Evolutionary conservation across 2,797 vertebrate species (phyloP), one percentile per base, ranked within the genome.

Genomic region (Otolemur crassicaudatus): DNA sequence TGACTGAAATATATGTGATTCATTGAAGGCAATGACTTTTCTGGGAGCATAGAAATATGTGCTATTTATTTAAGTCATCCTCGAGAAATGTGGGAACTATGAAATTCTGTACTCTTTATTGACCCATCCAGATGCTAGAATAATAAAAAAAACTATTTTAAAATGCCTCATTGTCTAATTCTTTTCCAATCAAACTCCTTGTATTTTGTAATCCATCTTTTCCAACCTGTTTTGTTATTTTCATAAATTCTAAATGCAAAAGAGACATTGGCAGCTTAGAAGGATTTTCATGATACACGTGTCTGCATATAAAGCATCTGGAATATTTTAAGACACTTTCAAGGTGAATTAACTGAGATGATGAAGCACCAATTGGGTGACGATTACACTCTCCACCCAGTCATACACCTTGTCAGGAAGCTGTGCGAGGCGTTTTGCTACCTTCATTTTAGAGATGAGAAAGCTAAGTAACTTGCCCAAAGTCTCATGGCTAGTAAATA

Each of bases 241-340:
- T 58, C 17, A 58, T 89, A 67, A 93, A 94, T 19, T 58, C 27
- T 69, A 84, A 72, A 63, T 77, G 13, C 22, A 87, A 87, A 31
- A 95, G 49, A 94, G 49, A 65, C n/a, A 87, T 8, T 17, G 7
- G 46, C 72, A 22, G 46, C 27, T 80, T 83, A 83, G 49, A 43
- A 49, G 65, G 37, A 82, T 56, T 82, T 91, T 83, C 10, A 75
- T 65, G 14, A 2, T 80, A 84, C 86, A 43, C 27, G 20, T 25
- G 1, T 65, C 3, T 3, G 2, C 76, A 4, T 5, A 85, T 37
- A 46, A 89, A 65, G 13, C 40, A 75, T 29, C 27, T 34, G 2
- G 3, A 88, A 91, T 72, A 53, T 81, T 69, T 56, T 94, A 69
- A 43, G 34, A 23, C 82, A 60, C 6, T 95, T 91, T 91, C 13